phyloP scores from a whole-genome alignment of 2,797 vertebrate genomes.

The Carduelis carduelis region DNA sequence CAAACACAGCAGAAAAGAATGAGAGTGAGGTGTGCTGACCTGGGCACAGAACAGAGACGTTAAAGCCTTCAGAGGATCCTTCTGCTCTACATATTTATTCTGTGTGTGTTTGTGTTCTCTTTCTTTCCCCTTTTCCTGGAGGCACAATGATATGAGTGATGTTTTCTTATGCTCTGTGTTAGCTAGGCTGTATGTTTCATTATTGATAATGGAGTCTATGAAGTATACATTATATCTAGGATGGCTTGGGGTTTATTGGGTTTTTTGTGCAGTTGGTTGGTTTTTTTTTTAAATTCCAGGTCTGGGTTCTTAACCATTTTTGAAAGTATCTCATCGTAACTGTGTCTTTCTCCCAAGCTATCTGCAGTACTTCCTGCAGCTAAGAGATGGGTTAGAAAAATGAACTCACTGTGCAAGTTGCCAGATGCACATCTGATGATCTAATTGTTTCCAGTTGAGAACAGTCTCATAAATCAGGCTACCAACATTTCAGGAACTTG shows the following conservation, averaged over 20 bases:
- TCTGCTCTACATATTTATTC: not conserved
- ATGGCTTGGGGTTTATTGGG: not conserved
- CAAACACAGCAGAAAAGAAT: not conserved
- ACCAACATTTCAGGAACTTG: not conserved
- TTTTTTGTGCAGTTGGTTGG: not conserved
- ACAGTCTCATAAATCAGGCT: not conserved
- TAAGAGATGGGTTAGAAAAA: not conserved
- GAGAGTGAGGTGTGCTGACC: not conserved
- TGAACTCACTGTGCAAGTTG: not conserved
- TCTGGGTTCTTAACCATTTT: not conserved
- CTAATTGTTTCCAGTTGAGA: not conserved
- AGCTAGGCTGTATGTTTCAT: not conserved
- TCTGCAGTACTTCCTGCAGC: not conserved
- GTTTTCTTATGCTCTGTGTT: not conserved
- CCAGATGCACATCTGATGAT: not conserved
- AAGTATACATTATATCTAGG: not conserved
- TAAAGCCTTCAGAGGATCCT: not conserved
- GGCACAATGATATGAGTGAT: not conserved
- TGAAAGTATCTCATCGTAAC: not conserved
- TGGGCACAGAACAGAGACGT: not conserved
- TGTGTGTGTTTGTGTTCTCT: not conserved
- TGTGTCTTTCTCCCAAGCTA: not conserved
- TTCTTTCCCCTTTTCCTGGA: not conserved
- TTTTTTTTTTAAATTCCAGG: not conserved
- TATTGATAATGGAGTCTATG: not conserved